phyloP scores from a whole-genome alignment of 2,797 vertebrate species.

The Neosilurus mollespiculum region DNA sequence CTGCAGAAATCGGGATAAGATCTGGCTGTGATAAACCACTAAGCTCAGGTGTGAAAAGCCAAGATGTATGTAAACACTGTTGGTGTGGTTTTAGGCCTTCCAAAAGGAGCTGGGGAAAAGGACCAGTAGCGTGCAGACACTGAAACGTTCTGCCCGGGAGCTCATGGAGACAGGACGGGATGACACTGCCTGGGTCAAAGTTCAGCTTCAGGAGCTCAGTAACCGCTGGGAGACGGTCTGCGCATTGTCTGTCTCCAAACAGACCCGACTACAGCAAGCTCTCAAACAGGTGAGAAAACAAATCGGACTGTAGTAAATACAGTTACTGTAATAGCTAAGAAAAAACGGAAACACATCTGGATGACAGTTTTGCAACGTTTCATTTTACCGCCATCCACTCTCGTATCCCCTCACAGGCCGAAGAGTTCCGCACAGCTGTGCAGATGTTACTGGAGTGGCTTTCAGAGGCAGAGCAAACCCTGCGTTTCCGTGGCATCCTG shows the following conservation, averaged over 20 bases:
- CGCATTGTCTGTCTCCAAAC: constrained; percentile 92
- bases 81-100: constrained; percentile 78
- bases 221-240: constrained; percentile 97
- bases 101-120: constrained; percentile 97
- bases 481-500: constrained; percentile 94
- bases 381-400: background rate
- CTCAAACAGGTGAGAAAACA: constrained; percentile 85
- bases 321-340: background rate
- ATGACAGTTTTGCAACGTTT: background rate
- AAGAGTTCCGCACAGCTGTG: constrained; percentile 90
- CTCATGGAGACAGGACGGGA: constrained; percentile 93
- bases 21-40: too few species aligned
- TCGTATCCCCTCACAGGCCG: constrained; percentile 75
- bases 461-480: constrained; percentile 93
- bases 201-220: constrained; percentile 96
- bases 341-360: background rate
- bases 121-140: constrained; percentile 88
- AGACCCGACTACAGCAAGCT: constrained; percentile 90
- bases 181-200: constrained; percentile 96
- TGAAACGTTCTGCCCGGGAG: constrained; percentile 93
- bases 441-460: constrained; percentile 96
- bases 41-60: too few species aligned
- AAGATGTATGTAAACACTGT: background rate
- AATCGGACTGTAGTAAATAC: background rate
- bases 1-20: too few species aligned